Evolutionary conservation across 2,888 invertebrate genomes (phyloP), one percentile per base, ranked within the genome.

Genomic region (Catocala sponsa): DNA sequence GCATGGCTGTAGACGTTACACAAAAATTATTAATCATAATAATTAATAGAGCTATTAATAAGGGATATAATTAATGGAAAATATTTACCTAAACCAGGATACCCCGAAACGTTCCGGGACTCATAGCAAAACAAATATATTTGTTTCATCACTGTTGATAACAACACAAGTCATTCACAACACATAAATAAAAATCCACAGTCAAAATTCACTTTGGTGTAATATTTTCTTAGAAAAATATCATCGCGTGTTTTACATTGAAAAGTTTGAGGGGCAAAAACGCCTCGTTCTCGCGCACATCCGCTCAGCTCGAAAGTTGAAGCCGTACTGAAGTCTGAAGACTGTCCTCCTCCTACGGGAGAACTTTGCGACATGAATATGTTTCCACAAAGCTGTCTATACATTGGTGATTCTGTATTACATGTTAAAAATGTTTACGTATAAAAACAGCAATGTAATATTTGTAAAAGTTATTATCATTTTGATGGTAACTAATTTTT

Each of bases 191-290:
- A 52, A 67, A 54, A 61, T 72, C 55, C 70, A 73, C 70, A 65
- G 55, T 65, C 67, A 65, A 68, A 68, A 63, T 64, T 10, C 67
- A 76, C 68, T 48, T 41, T 47, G 47, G 51, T 56, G 43, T 9
- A 50, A 53, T 43, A 59, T 72, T 62, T 63, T 53, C 5, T 47
- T 11, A 53, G 25, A 65, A 71, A 60, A 63, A 65, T 54, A 55
- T 62, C 56, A 64, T 74, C 74, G 69, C 77, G 77, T 67, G 62
- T 58, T 48, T 69, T 65, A 33, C 58, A 59, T 67, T 68, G 55
- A 62, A 88, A 92, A 90, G 87, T 92, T 90, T 84, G 74, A 70
- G 71, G 70, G 74, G 76, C 70, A 78, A 89, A 87, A 86, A 83
- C 85, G 87, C 85, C 82, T 76, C 74, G 61, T 65, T 68, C 15